A percentile compares a stretch with the other conserved stretches of the same genome.
Evolutionary conservation across 2,113 vertebrate species (phyloP).

Genomic region (Apteryx owenii): DNA sequence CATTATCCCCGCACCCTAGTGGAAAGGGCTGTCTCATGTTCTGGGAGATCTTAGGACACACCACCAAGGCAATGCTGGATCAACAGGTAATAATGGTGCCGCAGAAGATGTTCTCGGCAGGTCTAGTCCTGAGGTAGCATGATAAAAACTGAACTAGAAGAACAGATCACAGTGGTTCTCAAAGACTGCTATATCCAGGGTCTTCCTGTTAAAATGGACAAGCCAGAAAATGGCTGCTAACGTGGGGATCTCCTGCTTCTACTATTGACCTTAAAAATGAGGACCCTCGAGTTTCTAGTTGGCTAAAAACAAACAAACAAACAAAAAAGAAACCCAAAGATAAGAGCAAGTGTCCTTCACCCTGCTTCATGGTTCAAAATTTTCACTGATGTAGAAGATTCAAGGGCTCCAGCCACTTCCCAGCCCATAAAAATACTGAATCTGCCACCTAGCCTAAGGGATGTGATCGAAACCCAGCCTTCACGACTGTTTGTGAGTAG

Average conservation of each 20-base stretch:
- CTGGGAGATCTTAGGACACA: background rate
- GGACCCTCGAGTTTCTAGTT: background rate
- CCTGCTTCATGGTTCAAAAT: background rate
- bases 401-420: background rate
- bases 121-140: accelerated
- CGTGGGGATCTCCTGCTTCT: background rate
- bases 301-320: background rate
- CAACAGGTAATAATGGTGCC: background rate
- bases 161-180: background rate
- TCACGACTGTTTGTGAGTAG: background rate
- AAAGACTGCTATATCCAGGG: background rate
- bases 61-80: background rate
- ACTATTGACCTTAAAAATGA: background rate
- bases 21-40: background rate
- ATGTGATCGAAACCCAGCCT: background rate
- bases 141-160: background rate
- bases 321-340: background rate
- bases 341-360: background rate
- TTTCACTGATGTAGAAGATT: background rate
- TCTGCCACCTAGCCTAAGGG: background rate
- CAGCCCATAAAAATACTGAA: background rate
- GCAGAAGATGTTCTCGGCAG: background rate
- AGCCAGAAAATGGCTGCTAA: background rate
- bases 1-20: accelerated
- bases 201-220: background rate